Evolutionary conservation across 2,113 vertebrate genomes (phyloP).

Genomic region (Coracopsis vasa): DNA sequence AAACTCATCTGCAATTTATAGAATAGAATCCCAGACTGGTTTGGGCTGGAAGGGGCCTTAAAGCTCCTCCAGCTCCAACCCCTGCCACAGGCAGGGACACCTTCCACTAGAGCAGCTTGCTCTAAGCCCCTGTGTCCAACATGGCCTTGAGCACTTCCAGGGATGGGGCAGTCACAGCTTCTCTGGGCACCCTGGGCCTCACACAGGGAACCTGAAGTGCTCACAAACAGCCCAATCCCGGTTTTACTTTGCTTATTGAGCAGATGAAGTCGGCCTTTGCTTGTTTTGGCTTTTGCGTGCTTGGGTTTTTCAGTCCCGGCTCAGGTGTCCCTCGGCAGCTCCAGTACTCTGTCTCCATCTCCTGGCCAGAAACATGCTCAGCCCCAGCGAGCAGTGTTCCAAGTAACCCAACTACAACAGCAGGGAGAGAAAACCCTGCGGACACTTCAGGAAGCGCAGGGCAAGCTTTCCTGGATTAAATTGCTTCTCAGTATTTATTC

Average conservation of each 20-base stretch:
- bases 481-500: not conserved
- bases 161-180: not conserved
- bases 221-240: not conserved
- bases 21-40: not conserved
- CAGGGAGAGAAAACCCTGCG: not conserved
- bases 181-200: no score
- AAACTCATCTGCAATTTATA: not conserved
- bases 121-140: not conserved
- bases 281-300: not conserved
- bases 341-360: conserved; percentile 53
- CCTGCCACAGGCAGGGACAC: not conserved
- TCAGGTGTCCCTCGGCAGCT: not conserved
- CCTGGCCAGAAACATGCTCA: not conserved
- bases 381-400: fast-evolving
- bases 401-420: not conserved
- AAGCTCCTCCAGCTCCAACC: not conserved
- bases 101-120: not conserved
- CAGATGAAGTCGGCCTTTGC: not conserved
- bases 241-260: not conserved
- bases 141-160: not conserved
- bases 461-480: not conserved
- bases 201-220: not conserved
- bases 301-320: not conserved
- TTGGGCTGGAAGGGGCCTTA: not conserved
- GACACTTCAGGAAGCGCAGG: not conserved